Percentiles rank a stretch among this genome's conserved stretches.
phyloP scores from a whole-genome alignment of 2,797 vertebrate genomes.

The Etheostoma perlongum region DNA sequence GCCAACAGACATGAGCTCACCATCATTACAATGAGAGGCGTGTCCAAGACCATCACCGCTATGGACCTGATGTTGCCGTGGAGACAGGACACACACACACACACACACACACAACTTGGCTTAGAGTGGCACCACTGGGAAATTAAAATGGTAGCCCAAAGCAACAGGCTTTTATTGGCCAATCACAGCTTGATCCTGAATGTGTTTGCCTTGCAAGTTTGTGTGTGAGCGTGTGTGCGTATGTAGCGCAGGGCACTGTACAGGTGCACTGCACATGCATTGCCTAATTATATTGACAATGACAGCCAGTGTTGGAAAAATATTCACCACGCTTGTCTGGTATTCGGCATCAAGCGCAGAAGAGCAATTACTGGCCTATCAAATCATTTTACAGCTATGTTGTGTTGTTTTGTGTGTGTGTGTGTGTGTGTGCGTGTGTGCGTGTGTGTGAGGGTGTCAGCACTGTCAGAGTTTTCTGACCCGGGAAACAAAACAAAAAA shows the following conservation, averaged over 20 bases:
- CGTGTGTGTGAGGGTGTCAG: conserved; percentile 28
- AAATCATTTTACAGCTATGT: conserved; percentile 63
- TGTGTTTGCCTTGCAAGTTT: conserved; percentile 61
- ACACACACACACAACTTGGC: conserved; percentile 54
- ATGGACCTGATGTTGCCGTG: conserved; percentile 74
- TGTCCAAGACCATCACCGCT: conserved; percentile 60
- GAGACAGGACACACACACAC: conserved; percentile 69
- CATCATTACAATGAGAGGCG: conserved; percentile 76
- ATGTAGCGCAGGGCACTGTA: conserved; percentile 15
- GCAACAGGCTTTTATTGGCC: conserved; percentile 71
- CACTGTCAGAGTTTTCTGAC: conserved; percentile 25
- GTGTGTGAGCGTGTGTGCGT: conserved; percentile 21
- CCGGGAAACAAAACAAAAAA: neutral
- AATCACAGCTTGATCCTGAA: conserved; percentile 56
- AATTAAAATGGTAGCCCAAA: conserved; percentile 75
- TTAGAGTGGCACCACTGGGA: conserved; percentile 74
- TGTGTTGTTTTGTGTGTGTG: conserved; percentile 26
- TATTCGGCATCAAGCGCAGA: conserved; percentile 42
- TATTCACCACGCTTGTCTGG: conserved; percentile 75
- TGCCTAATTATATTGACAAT: conserved; percentile 78
- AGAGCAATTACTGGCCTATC: conserved; percentile 76
- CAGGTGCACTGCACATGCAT: conserved; percentile 67
- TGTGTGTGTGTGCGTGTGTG: conserved; percentile 25
- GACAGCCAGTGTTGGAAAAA: conserved; percentile 71
- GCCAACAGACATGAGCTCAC: conserved; percentile 81